Conservation (phyloP, 2,888 invertebrate genomes). For the Ischnus inquisitorius region DNA sequence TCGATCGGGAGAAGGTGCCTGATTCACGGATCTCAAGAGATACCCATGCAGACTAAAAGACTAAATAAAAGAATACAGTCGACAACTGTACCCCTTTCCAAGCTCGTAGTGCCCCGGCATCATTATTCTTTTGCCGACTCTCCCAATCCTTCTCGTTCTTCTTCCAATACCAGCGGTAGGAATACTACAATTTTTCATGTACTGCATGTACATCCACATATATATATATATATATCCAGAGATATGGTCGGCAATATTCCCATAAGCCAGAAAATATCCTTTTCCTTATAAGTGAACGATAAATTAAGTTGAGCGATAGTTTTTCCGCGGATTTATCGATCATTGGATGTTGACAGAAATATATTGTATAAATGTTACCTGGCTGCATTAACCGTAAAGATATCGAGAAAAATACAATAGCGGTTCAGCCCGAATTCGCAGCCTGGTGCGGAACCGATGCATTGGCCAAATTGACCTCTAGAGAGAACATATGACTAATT, state of each 20-base stretch:
- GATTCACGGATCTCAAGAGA: slow-evolving; percentile 28
- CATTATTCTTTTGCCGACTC: slow-evolving; percentile 52
- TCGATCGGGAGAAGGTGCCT: slow-evolving; percentile 36
- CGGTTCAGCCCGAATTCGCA: not conserved
- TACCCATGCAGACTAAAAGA: slow-evolving; percentile 4
- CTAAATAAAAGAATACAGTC: slow-evolving; percentile 10
- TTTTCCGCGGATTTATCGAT: slow-evolving; percentile 39
- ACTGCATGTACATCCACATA: not conserved
- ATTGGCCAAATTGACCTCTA: no score
- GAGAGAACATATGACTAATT: no score
- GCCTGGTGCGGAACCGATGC: not conserved
- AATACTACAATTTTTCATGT: slow-evolving; percentile 18
- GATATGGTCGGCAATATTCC: slow-evolving; percentile 37
- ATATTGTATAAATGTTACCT: not conserved
- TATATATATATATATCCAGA: slow-evolving; percentile 1
- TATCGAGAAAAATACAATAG: not conserved
- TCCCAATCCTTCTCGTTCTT: slow-evolving; percentile 37
- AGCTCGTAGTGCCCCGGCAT: slow-evolving; percentile 32
- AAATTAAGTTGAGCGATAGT: slow-evolving; percentile 36
- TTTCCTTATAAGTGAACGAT: slow-evolving; percentile 39
- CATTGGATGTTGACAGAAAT: slow-evolving; percentile 1
- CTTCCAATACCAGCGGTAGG: slow-evolving; percentile 22
- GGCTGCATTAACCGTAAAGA: not conserved
- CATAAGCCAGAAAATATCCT: slow-evolving; percentile 30
- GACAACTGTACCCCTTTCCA: slow-evolving; percentile 21